Evolutionary conservation across 2,888 invertebrate species (phyloP).

Genomic region (Cerastis leucographa): DNA sequence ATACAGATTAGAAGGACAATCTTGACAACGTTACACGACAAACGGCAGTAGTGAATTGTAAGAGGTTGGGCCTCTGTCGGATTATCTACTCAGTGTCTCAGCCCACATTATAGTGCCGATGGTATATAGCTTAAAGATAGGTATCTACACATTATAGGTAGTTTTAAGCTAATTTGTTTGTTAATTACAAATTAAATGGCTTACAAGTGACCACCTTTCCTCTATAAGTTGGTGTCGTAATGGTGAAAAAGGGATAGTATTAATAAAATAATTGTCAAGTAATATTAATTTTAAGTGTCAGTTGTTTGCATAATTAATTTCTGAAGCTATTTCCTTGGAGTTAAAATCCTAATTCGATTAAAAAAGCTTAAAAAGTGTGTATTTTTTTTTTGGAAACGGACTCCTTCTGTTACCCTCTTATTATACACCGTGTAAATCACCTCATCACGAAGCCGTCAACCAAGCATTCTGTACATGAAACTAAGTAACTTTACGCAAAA

Average conservation of each 20-base stretch:
- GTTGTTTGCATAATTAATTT: not conserved
- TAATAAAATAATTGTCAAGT: not conserved
- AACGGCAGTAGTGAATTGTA: not conserved
- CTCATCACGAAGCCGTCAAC: too few relatives aligned
- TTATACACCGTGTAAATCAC: too few relatives aligned
- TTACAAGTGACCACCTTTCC: not conserved
- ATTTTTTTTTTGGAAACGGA: too few relatives aligned
- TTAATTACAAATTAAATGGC: not conserved
- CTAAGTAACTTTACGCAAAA: too few relatives aligned
- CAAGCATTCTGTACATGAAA: too few relatives aligned
- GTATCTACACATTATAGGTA: constrained; percentile 10
- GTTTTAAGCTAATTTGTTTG: constrained; percentile 25
- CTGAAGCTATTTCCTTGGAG: not conserved
- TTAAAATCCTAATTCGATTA: not conserved
- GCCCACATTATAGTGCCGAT: not conserved
- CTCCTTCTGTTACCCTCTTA: not conserved
- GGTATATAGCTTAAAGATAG: constrained; percentile 26
- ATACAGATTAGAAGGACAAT: not conserved
- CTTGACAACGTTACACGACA: not conserved
- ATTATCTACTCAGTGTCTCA: constrained; percentile 30
- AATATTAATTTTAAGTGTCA: not conserved
- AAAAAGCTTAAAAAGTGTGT: not conserved
- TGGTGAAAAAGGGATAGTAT: not conserved
- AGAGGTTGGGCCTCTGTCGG: constrained; percentile 16
- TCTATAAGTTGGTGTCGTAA: not conserved